These are phyloP conservation scores for Eucriotettix oculatus DNA, from an alignment of 2,888 invertebrate genomes.

Conservation along the genomic window DNA sequence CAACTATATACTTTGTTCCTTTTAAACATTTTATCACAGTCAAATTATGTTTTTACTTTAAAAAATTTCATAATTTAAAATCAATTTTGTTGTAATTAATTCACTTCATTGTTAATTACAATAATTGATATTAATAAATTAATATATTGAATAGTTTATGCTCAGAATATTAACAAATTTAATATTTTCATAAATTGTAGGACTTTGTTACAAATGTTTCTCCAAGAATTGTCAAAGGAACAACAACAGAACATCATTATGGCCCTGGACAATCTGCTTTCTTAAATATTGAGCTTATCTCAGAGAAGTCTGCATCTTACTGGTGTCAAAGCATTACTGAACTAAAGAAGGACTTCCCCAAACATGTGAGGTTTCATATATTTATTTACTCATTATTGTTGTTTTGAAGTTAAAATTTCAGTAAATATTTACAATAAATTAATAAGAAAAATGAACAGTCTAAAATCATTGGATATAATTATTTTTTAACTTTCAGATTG, in stretches of 20 bases:
- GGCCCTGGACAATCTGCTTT: conserved; percentile 96
- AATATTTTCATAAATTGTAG: conserved; percentile 28
- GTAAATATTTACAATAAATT: no score
- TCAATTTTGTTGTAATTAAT: neutral
- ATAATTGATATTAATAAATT: neutral
- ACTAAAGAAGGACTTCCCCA: conserved; percentile 80
- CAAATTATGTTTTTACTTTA: no score
- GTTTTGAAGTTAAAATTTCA: no score
- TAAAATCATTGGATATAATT: neutral
- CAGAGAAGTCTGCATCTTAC: conserved; percentile 86
- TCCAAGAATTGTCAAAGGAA: conserved; percentile 87
- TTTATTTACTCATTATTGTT: no score
- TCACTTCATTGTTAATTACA: neutral
- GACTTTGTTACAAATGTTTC: conserved; percentile 94
- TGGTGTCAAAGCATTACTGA: conserved; percentile 83
- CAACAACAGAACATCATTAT: conserved; percentile 76
- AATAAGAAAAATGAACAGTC: neutral
- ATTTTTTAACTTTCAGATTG: conserved; percentile 34
- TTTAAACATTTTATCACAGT: neutral
- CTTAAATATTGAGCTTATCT: conserved; percentile 94
- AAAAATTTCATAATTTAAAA: neutral
- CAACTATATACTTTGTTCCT: neutral
- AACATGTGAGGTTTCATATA: conserved; percentile 39
- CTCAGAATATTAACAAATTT: no score
- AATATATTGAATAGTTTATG: neutral